Evolutionary conservation across 2,113 vertebrate genomes (phyloP).

Genomic region (Varanus salvator): DNA sequence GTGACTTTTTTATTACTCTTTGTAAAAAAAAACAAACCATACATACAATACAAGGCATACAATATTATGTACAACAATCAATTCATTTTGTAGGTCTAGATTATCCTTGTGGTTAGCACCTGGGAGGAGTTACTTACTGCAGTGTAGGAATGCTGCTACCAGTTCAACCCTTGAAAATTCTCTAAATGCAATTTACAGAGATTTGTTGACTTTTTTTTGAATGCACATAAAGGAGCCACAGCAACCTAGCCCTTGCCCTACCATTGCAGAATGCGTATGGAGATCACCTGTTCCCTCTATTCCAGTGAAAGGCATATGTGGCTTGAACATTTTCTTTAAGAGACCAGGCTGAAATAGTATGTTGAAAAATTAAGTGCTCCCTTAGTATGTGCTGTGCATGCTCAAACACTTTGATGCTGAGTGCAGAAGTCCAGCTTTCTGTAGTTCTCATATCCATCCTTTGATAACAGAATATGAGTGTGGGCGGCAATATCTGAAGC

Average conservation of each 20-base stretch:
- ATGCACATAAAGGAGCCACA: not conserved
- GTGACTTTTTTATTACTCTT: too few relatives aligned
- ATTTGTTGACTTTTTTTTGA: not conserved
- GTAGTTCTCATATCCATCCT: not conserved
- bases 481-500: too few relatives aligned
- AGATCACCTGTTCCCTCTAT: not conserved
- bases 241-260: not conserved
- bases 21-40: too few relatives aligned
- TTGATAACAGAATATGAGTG: too few relatives aligned
- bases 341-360: not conserved
- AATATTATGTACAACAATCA: too few relatives aligned
- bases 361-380: not conserved
- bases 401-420: not conserved
- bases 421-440: not conserved
- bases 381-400: not conserved
- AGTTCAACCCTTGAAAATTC: not conserved
- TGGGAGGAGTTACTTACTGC: not conserved
- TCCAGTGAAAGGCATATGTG: not conserved
- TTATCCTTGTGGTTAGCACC: not conserved
- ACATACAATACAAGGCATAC: too few relatives aligned
- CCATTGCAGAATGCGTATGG: not conserved
- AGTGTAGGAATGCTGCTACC: not conserved
- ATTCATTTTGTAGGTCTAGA: not conserved
- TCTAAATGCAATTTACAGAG: not conserved
- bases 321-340: not conserved